These are phyloP conservation scores for Eupithecia subumbrata DNA, from an alignment of 2,888 invertebrate species.

Conservation along the genomic window DNA sequence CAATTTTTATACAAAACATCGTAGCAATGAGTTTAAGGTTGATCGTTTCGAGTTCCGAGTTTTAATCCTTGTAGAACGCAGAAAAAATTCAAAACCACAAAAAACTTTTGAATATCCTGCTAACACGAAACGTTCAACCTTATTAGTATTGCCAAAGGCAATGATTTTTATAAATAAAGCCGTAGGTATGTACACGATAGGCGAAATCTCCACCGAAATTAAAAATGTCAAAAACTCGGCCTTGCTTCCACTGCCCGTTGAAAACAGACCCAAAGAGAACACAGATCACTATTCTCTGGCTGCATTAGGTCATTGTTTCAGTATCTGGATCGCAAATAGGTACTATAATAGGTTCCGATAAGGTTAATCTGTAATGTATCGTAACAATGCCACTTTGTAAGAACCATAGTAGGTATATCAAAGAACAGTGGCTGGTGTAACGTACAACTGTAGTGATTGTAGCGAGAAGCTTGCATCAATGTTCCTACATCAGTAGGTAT, in stretches of 20 bases:
- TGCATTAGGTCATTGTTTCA: neutral
- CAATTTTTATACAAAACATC: neutral
- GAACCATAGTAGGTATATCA: conserved; percentile 9
- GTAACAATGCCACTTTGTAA: conserved; percentile 12
- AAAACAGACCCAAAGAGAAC: neutral
- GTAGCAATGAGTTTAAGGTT: neutral
- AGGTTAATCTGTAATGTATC: neutral
- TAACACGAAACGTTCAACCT: too few species aligned
- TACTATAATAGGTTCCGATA: neutral
- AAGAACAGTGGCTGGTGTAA: neutral
- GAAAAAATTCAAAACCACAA: too few species aligned
- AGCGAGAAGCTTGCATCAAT: neutral
- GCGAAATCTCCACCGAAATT: neutral
- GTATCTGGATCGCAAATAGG: neutral
- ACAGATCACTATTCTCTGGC: neutral
- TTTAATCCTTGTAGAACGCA: too few species aligned
- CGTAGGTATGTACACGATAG: too few species aligned
- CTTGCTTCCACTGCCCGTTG: neutral
- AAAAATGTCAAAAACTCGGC: neutral
- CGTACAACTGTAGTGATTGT: neutral
- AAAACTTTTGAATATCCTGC: too few species aligned
- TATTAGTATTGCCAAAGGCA: too few species aligned
- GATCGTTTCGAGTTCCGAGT: too few species aligned
- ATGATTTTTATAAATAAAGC: too few species aligned
- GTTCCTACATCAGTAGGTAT: neutral